Evolutionary conservation across 2,888 invertebrate genomes (phyloP), one percentile per base, ranked within the genome.

Genomic region (Coecobrya sp.): DNA sequence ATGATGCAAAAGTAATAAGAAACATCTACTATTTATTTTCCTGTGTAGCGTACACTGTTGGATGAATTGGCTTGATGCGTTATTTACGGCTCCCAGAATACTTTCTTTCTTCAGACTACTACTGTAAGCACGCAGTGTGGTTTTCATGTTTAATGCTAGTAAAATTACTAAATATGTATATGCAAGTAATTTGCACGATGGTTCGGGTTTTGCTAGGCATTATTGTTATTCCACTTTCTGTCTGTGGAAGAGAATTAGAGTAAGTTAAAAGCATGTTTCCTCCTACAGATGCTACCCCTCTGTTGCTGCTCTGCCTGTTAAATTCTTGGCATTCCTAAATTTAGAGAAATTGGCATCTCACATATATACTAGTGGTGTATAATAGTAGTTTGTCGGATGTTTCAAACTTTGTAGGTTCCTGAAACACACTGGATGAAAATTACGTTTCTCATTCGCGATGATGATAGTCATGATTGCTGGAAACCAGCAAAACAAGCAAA

Each of bases 311-410:
- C 25, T 49, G 73, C 49, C 92, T 84, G 22, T 42, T 82, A 76
- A 87, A 92, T 92, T 87, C 84, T 88, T 92, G 73, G 76, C 87
- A 84, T 87, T 88, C 88, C 88, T 59, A 86, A 89, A 81, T 91
- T 86, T 68, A 27, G 70, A 45, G 87, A 84, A 82, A 87, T 88
- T 84, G 87, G 92, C 92, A 92, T 88, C 62, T 87, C 45, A 45
- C 70, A 59, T 25, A n/a, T 55, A 49, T 16, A n/a, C 55, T 76
- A 19, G 16, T n/a, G n/a, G n/a, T n/a, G n/a, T 19, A n/a, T 25
- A 25, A 25, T 52, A 25, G 36, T 36, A 36, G 36, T 36, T 55
- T 13, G 81, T 30, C 11, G 59, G 62, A n/a, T 62, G 55, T 81
- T 81, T 81, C 30, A 11, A 49, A 27, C 4, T 52, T 1, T 79